These are phyloP conservation scores for Pterostichus niger DNA, from an alignment of 2,888 invertebrate species.

Conservation along the genomic window DNA sequence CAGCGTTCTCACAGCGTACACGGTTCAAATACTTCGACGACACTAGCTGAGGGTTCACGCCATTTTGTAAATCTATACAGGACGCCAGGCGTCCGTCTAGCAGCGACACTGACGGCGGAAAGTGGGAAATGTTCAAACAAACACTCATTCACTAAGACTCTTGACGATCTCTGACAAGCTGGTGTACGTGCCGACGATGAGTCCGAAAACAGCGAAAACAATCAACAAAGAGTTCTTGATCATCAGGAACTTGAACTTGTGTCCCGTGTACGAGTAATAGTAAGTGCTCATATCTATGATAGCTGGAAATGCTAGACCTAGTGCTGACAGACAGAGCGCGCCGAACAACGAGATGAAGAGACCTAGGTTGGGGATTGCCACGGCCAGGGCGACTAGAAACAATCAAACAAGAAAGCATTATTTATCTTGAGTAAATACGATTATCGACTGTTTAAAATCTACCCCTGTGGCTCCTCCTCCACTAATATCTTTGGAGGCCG, in stretches of 20 bases:
- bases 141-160: constrained; percentile 63
- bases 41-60: too few species aligned
- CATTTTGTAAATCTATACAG: too few species aligned
- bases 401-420: constrained; percentile 5
- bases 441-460: too few species aligned
- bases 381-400: constrained; percentile 88
- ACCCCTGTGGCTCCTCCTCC: too few species aligned
- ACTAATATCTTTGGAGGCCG: too few species aligned
- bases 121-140: too few species aligned
- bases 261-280: constrained; percentile 84
- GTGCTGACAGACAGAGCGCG: constrained; percentile 92
- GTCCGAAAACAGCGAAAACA: constrained; percentile 81
- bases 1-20: too few species aligned
- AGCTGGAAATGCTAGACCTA: constrained; percentile 95
- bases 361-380: constrained; percentile 91
- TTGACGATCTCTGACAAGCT: constrained; percentile 81
- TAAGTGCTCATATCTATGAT: constrained; percentile 91
- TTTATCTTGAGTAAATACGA: too few species aligned
- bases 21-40: too few species aligned
- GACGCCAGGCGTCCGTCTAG: too few species aligned
- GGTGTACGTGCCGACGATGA: constrained; percentile 84
- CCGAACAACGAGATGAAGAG: constrained; percentile 90
- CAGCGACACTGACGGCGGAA: too few species aligned
- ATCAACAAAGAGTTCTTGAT: constrained; percentile 81
- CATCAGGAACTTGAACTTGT: constrained; percentile 76